A percentile compares a stretch with the other conserved stretches of the same genome.
phyloP scores from a whole-genome alignment of 2,113 vertebrate species.

The Saccopteryx bilineata region DNA sequence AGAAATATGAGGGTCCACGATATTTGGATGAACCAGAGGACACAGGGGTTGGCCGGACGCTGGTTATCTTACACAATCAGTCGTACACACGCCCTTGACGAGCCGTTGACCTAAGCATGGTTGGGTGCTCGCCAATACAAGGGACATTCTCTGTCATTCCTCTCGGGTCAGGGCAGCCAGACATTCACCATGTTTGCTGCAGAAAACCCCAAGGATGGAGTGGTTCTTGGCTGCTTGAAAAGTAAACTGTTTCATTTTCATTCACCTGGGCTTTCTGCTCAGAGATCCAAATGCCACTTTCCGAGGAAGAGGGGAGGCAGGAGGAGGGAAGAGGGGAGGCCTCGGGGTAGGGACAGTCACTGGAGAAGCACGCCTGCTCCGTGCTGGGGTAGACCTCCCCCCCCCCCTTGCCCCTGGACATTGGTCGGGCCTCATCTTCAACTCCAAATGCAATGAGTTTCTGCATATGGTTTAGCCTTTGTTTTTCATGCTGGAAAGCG shows the following conservation, averaged over 20 bases:
- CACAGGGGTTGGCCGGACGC: background rate
- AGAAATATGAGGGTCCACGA: background rate
- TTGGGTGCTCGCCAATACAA: background rate
- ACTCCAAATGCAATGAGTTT: background rate
- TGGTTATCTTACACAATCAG: slow-evolving; percentile 25
- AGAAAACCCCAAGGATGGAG: background rate
- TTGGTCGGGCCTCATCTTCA: background rate
- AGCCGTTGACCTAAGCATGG: slow-evolving; percentile 16
- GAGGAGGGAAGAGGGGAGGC: accelerated
- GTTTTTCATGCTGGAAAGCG: background rate
- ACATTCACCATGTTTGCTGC: too few species aligned
- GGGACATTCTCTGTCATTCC: background rate
- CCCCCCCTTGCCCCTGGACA: too few species aligned
- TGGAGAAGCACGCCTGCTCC: background rate
- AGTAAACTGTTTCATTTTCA: background rate
- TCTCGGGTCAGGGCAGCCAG: background rate
- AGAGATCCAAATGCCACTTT: background rate
- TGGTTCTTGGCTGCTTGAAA: background rate
- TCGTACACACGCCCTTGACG: slow-evolving; percentile 40
- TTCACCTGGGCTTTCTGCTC: background rate
- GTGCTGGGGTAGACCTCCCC: background rate
- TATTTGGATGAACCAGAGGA: background rate
- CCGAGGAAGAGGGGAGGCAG: background rate
- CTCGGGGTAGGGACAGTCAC: background rate
- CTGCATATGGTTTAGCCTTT: background rate